These are phyloP conservation scores for Epinephelus malabaricus DNA, from an alignment of 2,797 vertebrate species.

Conservation along the genomic window DNA sequence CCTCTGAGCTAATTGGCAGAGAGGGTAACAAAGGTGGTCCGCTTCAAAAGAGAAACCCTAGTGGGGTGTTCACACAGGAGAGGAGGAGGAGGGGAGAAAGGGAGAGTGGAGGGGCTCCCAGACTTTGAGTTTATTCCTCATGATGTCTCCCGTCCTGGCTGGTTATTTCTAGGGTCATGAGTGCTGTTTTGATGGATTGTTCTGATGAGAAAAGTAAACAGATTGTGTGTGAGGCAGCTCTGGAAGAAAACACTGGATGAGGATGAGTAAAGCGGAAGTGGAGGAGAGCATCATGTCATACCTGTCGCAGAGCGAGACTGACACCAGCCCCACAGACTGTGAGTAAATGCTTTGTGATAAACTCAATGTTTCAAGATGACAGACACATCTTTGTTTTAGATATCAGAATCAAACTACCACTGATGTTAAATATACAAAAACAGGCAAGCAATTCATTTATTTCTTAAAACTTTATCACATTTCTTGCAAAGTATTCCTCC, in stretches of 20 bases:
- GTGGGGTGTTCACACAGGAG: conserved; percentile 77
- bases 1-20: conserved; percentile 92
- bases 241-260: conserved; percentile 41
- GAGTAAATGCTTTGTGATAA: conserved; percentile 81
- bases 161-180: conserved; percentile 16
- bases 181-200: conserved; percentile 28
- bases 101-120: conserved; percentile 36
- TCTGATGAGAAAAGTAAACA: conserved; percentile 32
- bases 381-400: not conserved
- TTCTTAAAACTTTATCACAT: not conserved
- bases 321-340: conserved; percentile 89
- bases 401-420: not conserved
- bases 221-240: conserved; percentile 10
- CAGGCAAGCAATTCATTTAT: not conserved
- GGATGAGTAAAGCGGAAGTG: conserved; percentile 66
- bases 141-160: conserved; percentile 12
- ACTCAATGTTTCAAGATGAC: not conserved
- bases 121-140: conserved; percentile 42
- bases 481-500: not conserved
- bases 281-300: conserved; percentile 84
- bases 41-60: conserved; percentile 88
- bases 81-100: conserved; percentile 73
- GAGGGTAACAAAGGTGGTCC: conserved; percentile 92
- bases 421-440: not conserved
- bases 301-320: conserved; percentile 86